Base-by-base conservation (phyloP, 2,113 vertebrate genomes). In the Tachysurus fulvidraco region DNA sequence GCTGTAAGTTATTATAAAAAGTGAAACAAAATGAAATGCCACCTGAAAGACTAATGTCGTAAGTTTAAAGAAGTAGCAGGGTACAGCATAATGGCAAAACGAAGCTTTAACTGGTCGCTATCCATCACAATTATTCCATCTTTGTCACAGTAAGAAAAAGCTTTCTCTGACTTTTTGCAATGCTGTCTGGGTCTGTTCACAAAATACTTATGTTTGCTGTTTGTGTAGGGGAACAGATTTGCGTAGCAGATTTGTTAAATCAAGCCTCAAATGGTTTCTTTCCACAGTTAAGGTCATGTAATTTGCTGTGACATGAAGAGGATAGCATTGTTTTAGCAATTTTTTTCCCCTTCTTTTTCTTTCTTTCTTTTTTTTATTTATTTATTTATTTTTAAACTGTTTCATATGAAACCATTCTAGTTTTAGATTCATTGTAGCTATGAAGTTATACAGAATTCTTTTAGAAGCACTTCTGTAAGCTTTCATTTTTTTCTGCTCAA, bases 71-170 rank as follows among this genome's bases (percentile, higher is more conserved):
- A 91, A 89, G 90, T 89, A 93, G 92, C 91, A 92, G 88, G 86
- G 55, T 93, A 93, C 91, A 92, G 92, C 92, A 92, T 91, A 93
- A 93, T 86, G 90, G 89, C 85, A 87, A 88, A 93, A 93, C 87
- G 84, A 91, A 90, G 90, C 93, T 64, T 85, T 81, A 67, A 13
- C 54, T 85, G 64, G 85, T 83, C 46, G 84, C 90, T 88, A 94
- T 94, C 93, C 90, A 93, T 94, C 93, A 94, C 90, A 90, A 93
- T 94, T 94, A 94, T 92, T 92, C 83, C 81, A 71, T 76, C 90
- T 92, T 92, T 91, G 81, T 89, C 90, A 88, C 73, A 55, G 81
- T 77, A 83, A 84, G 83, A 90, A 93, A 92, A 92, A 88, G 81
- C 81, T 83, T 89, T 79, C 62, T 52, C 21, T 46, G 69, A 80